A percentile compares a stretch with the other conserved stretches of the same genome.
Evolutionary conservation across 1,140 invertebrate genomes (phyloP).

Genomic region (Mamestra configurata): DNA sequence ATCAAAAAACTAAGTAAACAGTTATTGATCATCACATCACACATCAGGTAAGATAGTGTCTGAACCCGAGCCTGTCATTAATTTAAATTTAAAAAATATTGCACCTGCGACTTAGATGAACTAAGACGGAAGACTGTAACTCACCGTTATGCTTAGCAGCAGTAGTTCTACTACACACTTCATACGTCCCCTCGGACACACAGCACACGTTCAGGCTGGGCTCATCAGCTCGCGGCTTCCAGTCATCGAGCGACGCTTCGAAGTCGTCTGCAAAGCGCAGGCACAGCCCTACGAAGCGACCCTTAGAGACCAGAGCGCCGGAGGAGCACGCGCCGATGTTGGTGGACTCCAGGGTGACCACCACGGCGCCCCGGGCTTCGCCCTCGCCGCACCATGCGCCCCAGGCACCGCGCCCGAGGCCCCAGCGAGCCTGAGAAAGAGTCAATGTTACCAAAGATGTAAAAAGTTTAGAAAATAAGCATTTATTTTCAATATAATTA

Average conservation of each 20-base stretch:
- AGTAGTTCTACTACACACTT: slow-evolving; percentile 97
- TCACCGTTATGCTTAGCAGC: slow-evolving; percentile 92
- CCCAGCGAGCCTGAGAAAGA: slow-evolving; percentile 88
- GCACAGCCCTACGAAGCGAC: slow-evolving; percentile 95
- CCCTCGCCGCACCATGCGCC: slow-evolving; percentile 89
- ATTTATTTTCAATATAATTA: too few species aligned
- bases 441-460: too few species aligned
- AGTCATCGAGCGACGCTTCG: slow-evolving; percentile 98
- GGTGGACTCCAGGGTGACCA: slow-evolving; percentile 97
- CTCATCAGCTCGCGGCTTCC: slow-evolving; percentile 97
- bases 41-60: too few species aligned
- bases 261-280: slow-evolving; percentile 98
- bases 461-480: too few species aligned
- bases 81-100: too few species aligned
- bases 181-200: slow-evolving; percentile 99
- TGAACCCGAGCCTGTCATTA: too few species aligned
- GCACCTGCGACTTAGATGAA: too few species aligned
- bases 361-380: slow-evolving; percentile 96
- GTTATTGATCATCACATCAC: too few species aligned
- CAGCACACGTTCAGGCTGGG: slow-evolving; percentile 96
- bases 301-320: slow-evolving; percentile 93
- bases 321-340: slow-evolving; percentile 97
- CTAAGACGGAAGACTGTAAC: neutral
- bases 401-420: slow-evolving; percentile 89
- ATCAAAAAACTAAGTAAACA: too few species aligned